phyloP scores from a whole-genome alignment of 2,797 vertebrate species.

The Pangasius mekongensis region DNA sequence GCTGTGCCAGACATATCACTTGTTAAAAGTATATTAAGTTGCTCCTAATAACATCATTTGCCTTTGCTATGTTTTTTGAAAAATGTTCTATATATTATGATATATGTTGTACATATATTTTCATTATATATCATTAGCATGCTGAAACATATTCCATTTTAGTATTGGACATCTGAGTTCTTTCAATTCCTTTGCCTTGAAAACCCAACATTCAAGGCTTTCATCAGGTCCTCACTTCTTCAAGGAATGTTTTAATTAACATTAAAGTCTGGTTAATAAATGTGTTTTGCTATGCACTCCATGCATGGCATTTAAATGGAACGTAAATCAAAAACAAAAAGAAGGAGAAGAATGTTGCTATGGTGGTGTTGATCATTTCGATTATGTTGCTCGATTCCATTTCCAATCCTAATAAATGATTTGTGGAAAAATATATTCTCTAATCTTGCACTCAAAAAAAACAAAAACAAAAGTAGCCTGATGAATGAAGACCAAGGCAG shows the following conservation, averaged over 20 bases:
- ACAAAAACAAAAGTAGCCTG: not conserved
- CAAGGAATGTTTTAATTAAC: not conserved
- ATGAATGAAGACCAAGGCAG: constrained; percentile 11
- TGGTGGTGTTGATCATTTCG: not conserved
- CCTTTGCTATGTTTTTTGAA: not conserved
- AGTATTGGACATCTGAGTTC: not conserved
- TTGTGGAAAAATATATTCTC: not conserved
- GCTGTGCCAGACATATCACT: not conserved
- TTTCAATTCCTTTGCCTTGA: not conserved
- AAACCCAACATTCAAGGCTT: not conserved
- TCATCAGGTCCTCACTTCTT: not conserved
- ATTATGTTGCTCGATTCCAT: not conserved
- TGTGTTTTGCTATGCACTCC: not conserved
- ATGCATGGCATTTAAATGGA: not conserved
- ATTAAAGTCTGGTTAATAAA: not conserved
- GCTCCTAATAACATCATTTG: not conserved
- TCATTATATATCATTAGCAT: not conserved
- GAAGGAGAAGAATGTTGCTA: not conserved
- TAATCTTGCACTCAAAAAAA: not conserved
- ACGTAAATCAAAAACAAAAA: not conserved
- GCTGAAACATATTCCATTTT: not conserved
- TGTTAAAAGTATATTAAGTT: not conserved
- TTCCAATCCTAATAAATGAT: not conserved
- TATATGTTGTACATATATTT: not conserved
- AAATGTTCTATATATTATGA: not conserved